These are phyloP conservation scores for Tursiops truncatus DNA, from an alignment of 2,113 vertebrate species.

Conservation along the genomic window DNA sequence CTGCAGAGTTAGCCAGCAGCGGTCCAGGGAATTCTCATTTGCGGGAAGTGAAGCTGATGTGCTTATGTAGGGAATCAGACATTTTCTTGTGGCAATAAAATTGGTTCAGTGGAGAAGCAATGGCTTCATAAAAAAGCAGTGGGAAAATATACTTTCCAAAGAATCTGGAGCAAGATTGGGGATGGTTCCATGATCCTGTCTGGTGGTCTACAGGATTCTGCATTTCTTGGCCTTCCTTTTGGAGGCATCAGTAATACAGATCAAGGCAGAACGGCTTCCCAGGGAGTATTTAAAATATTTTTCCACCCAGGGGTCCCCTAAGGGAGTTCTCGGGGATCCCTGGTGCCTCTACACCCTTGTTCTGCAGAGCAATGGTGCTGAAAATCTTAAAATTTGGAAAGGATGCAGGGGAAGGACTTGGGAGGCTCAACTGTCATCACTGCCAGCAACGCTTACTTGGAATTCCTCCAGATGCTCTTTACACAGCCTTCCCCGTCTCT, in stretches of 20 bases:
- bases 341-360: neutral
- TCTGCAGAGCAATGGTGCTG: neutral
- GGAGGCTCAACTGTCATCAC: neutral
- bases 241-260: neutral
- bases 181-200: neutral
- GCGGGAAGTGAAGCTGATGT: neutral
- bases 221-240: neutral
- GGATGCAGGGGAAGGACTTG: neutral
- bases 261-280: neutral
- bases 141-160: neutral
- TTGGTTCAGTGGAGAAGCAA: neutral
- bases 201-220: neutral
- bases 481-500: neutral
- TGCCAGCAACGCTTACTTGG: neutral
- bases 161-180: neutral
- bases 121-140: neutral
- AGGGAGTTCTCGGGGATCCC: neutral
- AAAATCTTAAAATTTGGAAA: neutral
- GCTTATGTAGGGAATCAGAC: neutral
- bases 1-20: neutral
- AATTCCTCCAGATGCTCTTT: neutral
- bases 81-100: neutral
- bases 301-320: neutral
- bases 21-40: neutral
- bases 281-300: neutral